These are phyloP conservation scores for Eustalomyia histrio DNA, from an alignment of 2,888 invertebrate genomes.

Conservation along the genomic window DNA sequence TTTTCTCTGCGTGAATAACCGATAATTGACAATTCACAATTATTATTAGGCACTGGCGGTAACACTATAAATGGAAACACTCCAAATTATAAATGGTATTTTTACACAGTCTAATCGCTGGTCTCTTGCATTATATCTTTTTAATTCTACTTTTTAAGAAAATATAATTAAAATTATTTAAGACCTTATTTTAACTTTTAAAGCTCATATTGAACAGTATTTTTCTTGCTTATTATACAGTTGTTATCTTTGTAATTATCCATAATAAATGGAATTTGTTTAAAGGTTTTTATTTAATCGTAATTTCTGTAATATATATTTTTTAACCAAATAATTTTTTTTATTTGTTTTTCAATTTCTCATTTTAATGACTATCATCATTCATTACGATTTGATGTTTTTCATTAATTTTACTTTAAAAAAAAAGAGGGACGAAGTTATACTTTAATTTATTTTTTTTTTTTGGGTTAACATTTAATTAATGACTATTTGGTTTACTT, in stretches of 20 bases:
- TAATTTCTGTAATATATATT: slow-evolving; percentile 16
- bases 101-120: no score
- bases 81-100: no score
- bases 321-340: background rate
- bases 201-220: no score
- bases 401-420: background rate
- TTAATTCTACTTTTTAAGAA: slow-evolving; percentile 5
- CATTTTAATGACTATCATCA: slow-evolving; percentile 46
- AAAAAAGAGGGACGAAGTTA: background rate
- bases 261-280: slow-evolving; percentile 4
- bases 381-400: slow-evolving; percentile 25
- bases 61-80: no score
- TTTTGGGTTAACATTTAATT: background rate
- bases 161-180: slow-evolving; percentile 10
- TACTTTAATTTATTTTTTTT: background rate
- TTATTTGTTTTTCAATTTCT: slow-evolving; percentile 29
- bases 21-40: no score
- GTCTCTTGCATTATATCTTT: background rate
- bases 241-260: background rate
- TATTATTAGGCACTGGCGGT: no score
- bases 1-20: no score
- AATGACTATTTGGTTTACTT: background rate
- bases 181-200: background rate
- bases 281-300: background rate
- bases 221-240: no score